A percentile compares a stretch with the other conserved stretches of the same genome.
Evolutionary conservation across 2,797 vertebrate genomes (phyloP).

Genomic region (Propithecus deckenii): DNA sequence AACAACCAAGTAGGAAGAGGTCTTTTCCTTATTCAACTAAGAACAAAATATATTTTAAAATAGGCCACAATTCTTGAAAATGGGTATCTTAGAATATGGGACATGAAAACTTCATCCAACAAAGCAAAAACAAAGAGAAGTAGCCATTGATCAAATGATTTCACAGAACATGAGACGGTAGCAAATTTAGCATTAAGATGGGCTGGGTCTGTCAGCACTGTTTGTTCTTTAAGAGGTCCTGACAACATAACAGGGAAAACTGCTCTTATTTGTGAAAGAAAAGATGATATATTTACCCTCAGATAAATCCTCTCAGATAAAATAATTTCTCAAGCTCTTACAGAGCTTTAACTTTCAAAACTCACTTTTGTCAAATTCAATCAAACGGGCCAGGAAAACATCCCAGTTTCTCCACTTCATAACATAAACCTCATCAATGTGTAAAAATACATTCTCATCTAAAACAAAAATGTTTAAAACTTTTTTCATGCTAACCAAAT

Average conservation of each 20-base stretch:
- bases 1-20: background rate
- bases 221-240: background rate
- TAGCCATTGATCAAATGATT: slow-evolving; percentile 6
- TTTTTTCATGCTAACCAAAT: slow-evolving; percentile 67
- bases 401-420: background rate
- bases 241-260: background rate
- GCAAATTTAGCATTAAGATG: background rate
- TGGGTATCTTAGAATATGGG: background rate
- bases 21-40: background rate
- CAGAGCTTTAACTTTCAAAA: background rate
- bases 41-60: slow-evolving; percentile 25
- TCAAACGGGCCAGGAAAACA: background rate
- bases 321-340: background rate
- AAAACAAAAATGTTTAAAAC: slow-evolving; percentile 58
- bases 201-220: background rate
- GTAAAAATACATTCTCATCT: slow-evolving; percentile 22
- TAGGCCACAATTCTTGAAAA: slow-evolving; percentile 35
- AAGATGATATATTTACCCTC: background rate
- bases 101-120: background rate
- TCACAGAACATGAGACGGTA: background rate
- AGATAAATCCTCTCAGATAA: slow-evolving; percentile 8
- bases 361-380: slow-evolving; percentile 32
- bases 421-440: background rate
- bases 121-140: slow-evolving; percentile 19
- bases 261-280: background rate